Evolutionary conservation across 2,113 vertebrate genomes (phyloP).

Genomic region (Pogonocichla stellata): DNA sequence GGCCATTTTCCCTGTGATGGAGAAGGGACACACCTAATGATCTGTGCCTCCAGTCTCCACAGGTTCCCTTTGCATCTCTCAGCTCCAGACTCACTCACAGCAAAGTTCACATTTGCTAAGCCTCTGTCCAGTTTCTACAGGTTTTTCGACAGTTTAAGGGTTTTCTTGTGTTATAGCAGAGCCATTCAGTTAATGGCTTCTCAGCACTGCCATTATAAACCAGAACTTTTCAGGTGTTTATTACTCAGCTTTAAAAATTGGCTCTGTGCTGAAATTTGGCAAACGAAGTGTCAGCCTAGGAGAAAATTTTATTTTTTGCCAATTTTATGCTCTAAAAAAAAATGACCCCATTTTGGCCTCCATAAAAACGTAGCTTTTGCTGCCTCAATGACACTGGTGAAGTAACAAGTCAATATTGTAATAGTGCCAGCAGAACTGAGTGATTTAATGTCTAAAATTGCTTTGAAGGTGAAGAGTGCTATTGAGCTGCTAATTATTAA

Average conservation of each 20-base stretch:
- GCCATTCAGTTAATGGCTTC: slow-evolving; percentile 59
- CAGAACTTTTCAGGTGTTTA: slow-evolving; percentile 67
- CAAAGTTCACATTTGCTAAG: not conserved
- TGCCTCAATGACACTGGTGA: slow-evolving; percentile 40
- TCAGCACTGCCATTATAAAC: slow-evolving; percentile 67
- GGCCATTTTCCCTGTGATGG: not conserved
- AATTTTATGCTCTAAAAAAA: slow-evolving; percentile 30
- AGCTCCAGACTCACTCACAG: not conserved
- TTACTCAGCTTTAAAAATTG: slow-evolving; percentile 68
- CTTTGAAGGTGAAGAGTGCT: slow-evolving; percentile 60
- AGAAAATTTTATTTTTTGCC: slow-evolving; percentile 58
- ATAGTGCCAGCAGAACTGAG: slow-evolving; percentile 31
- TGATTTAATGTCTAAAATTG: slow-evolving; percentile 52
- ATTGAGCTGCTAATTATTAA: slow-evolving; percentile 65
- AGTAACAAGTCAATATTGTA: slow-evolving; percentile 59
- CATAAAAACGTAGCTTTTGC: slow-evolving; percentile 18
- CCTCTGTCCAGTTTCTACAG: not conserved
- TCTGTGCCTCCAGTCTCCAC: not conserved
- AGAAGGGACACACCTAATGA: not conserved
- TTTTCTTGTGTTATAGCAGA: not conserved
- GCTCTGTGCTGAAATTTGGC: slow-evolving; percentile 63
- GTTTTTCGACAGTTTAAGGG: not conserved
- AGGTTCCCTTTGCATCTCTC: not conserved
- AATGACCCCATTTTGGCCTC: slow-evolving; percentile 45
- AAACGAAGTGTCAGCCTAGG: slow-evolving; percentile 43